Base-by-base conservation (phyloP, 2,888 invertebrate species). In the Fragum fragum region DNA sequence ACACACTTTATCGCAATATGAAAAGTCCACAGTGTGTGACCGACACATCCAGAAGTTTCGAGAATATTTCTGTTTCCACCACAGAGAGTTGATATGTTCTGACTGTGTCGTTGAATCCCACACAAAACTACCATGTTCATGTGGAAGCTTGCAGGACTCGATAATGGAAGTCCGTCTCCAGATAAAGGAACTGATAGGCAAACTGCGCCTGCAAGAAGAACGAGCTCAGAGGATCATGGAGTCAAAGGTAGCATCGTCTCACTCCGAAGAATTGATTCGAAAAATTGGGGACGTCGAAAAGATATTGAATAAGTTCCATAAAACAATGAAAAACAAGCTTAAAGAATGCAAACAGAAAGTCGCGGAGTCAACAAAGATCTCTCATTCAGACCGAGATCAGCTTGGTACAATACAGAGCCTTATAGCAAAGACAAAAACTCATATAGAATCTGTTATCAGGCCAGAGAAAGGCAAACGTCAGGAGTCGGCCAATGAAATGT, bases 41-140 rank as follows among this genome's bases (percentile, higher is more conserved):
- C 79, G 59, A 73, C 86, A 86, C 42, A 86, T 81, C 14, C 74
- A 81, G 16, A 86, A 86, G 68, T 86, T 86, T 59, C 81, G 81
- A 52, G 86, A 86, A 72, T 86, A 86, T 72, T 86, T 83, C 69
- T 86, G 86, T 63, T 86, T 86, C 57, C 79, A 81, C 53, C 86
- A 86, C 71, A 61, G 86, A 29, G 76, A 81, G 53, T 42, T 86
- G 18, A 75, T 86, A 5, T 86, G 86, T 63, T 83, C 86, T 42
- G 86, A 86, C 53, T 86, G 86, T 69, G 86, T 86, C 0, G 79
- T 86, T 18, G 86, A 86, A 29, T 55, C 61, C 7, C 86, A 86
- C 36, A 81, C 86, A 1, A 81, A 75, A 55, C 21, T 79, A 16
- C 86, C 86, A 1, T 86, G 86, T 55, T 86, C 86, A 1, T 86